A percentile compares a stretch with the other conserved stretches of the same genome.
phyloP scores from a whole-genome alignment of 2,888 invertebrate genomes.

The Temnothorax rugatulus region DNA sequence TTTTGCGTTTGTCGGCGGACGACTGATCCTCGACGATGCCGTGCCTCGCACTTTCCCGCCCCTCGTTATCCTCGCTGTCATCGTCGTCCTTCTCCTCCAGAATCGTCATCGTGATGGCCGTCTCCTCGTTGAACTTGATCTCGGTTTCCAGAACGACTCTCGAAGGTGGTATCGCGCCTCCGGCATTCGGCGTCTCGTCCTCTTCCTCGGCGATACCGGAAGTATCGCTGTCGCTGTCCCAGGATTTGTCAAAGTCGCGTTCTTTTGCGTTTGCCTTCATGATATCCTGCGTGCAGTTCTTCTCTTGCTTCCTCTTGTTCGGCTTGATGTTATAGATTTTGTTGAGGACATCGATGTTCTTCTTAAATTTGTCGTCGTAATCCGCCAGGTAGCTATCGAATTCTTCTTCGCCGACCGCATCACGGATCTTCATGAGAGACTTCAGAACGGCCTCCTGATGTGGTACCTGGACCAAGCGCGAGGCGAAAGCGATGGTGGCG shows the following conservation, averaged over 20 bases:
- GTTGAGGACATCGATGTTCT: constrained; percentile 89
- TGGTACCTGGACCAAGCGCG: constrained; percentile 86
- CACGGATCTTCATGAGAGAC: constrained; percentile 91
- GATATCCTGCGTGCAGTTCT: constrained; percentile 16
- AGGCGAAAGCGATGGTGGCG: constrained; percentile 84
- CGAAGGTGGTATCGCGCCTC: constrained; percentile 74
- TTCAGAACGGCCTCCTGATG: constrained; percentile 90
- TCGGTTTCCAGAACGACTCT: constrained; percentile 93
- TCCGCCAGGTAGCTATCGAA: constrained; percentile 88
- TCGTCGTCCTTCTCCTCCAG: constrained; percentile 89
- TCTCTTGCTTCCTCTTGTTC: constrained; percentile 40
- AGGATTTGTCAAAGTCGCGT: constrained; percentile 31
- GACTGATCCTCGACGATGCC: constrained; percentile 44
- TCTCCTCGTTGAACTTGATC: constrained; percentile 93
- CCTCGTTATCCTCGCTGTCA: constrained; percentile 72
- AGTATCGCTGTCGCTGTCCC: constrained; percentile 80
- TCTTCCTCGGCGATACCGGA: constrained; percentile 81
- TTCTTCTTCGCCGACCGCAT: constrained; percentile 89
- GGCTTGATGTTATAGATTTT: constrained; percentile 87
- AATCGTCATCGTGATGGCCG: constrained; percentile 94
- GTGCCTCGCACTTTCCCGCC: constrained; percentile 77
- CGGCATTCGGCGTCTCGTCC: constrained; percentile 69
- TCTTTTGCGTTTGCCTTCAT: constrained; percentile 53
- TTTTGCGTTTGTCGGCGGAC: constrained; percentile 86
- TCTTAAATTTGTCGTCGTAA: constrained; percentile 86